Evolutionary conservation across 2,113 vertebrate species (phyloP).

Genomic region (Hiodon tergisus): DNA sequence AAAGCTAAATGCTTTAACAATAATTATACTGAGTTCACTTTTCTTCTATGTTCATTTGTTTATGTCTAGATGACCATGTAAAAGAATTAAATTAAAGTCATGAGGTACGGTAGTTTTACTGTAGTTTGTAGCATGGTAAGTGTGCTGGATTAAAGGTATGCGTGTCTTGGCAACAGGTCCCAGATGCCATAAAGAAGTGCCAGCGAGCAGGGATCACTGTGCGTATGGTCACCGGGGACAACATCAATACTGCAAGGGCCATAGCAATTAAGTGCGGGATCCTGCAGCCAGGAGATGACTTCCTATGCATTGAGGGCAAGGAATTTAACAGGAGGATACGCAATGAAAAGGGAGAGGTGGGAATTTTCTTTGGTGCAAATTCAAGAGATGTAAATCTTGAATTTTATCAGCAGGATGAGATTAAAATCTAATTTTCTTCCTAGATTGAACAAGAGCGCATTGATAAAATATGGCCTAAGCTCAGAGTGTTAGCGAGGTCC

Average conservation of each 20-base stretch:
- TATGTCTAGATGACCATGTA: too few species aligned
- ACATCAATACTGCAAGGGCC: constrained; percentile 95
- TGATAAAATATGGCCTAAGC: constrained; percentile 98
- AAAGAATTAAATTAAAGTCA: too few species aligned
- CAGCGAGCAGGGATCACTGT: constrained; percentile 96
- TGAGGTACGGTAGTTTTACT: neutral
- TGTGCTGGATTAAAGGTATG: neutral
- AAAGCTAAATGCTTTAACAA: neutral
- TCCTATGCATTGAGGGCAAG: constrained; percentile 93
- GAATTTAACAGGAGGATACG: constrained; percentile 98
- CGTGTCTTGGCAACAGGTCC: constrained; percentile 65
- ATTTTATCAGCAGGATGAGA: neutral
- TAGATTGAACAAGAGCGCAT: constrained; percentile 97
- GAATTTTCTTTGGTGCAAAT: constrained; percentile 11
- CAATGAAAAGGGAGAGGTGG: constrained; percentile 97
- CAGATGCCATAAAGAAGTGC: constrained; percentile 94
- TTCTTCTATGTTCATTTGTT: too few species aligned
- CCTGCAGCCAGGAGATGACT: constrained; percentile 89
- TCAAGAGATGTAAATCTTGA: neutral
- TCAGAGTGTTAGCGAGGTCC: constrained; percentile 93
- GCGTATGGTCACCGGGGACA: constrained; percentile 98
- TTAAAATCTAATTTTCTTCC: constrained; percentile 39
- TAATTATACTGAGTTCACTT: neutral
- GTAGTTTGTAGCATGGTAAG: too few species aligned
- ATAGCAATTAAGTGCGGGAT: constrained; percentile 94